Percentiles rank a stretch among this genome's conserved stretches.
phyloP scores from a whole-genome alignment of 1,140 invertebrate genomes.

The Charaxes varanes region DNA sequence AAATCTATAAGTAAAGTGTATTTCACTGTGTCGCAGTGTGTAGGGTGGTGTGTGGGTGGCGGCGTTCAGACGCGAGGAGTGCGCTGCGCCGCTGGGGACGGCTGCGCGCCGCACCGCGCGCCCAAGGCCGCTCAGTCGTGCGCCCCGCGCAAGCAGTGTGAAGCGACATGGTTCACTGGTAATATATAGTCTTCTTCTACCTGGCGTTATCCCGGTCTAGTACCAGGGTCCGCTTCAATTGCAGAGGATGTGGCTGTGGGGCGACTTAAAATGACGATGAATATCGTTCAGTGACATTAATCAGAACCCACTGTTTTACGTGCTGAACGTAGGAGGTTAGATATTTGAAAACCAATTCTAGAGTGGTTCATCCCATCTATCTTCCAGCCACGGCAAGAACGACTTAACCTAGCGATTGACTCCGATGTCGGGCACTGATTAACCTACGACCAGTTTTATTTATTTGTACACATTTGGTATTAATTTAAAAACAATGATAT shows the following conservation, averaged over 20 bases:
- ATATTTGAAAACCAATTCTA: too few relatives aligned
- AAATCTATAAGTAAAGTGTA: too few relatives aligned
- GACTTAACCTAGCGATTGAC: too few relatives aligned
- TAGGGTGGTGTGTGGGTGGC: slow-evolving; percentile 76
- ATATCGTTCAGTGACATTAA: too few relatives aligned
- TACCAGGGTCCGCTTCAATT: neutral
- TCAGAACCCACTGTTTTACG: too few relatives aligned
- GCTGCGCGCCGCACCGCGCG: slow-evolving; percentile 70
- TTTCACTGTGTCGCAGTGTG: too few relatives aligned
- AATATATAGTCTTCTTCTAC: slow-evolving; percentile 8
- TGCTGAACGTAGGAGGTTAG: too few relatives aligned
- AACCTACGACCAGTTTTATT: neutral
- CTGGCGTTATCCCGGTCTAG: neutral
- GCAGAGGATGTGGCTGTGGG: neutral
- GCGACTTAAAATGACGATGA: too few relatives aligned
- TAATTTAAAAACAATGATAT: too few relatives aligned
- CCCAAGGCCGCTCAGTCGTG: slow-evolving; percentile 75
- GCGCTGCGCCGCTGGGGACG: slow-evolving; percentile 74
- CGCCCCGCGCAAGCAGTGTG: slow-evolving; percentile 69
- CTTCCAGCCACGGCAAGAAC: too few relatives aligned
- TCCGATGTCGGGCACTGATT: neutral
- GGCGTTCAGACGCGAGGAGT: slow-evolving; percentile 79
- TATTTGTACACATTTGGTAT: neutral
- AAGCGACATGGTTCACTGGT: slow-evolving; percentile 78
- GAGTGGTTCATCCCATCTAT: too few relatives aligned